Base-by-base conservation (phyloP, 2,888 invertebrate genomes). In the Ctenicera cuprea region DNA sequence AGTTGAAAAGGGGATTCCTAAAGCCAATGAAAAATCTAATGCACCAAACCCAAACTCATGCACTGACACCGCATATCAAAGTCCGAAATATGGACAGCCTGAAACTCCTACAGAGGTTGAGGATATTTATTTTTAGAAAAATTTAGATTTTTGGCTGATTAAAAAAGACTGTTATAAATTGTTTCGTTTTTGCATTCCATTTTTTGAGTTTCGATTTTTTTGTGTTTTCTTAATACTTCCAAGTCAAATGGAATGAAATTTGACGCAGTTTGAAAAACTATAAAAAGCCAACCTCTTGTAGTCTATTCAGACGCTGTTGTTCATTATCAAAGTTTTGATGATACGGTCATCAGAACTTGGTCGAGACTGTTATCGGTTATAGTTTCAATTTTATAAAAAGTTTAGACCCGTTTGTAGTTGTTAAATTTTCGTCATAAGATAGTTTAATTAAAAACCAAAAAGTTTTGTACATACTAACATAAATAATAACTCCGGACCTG, bases 1-100 rank as follows among this genome's bases (percentile, higher is more conserved):
- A 12, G 88, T 91, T 11, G 90, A 90, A 14, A 86, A 90, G 52
- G 85, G 84, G 12, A 81, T 83, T 8, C 82, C 85, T n/a, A 80
- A 78, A 0, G 69, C 79, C 1, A 79, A 82, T 62, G 81, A 83
- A 71, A 68, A 75, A 20, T 72, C 81, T 54, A 77, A 76, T 64
- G 37, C 64, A 52, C 41, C 78, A 61, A 77, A 78, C 37, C 18
- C 68, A 20, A 77, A 78, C 45, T 64, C 76, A 22, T 78, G 75
- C 18, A 64, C 71, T 11, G 72, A 73, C 65, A 59, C 43, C 20
- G 62, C 75, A 54, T 85, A 81, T 76, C 85, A 86, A 67, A 85
- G 84, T 77, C 83, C 84, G 1, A 82, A 82, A 54, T 86, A 87
- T 71, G 85, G 84, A 20, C 87, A 87, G 72, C 87, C 87, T 0